A percentile compares a stretch with the other conserved stretches of the same genome.
These are phyloP conservation scores for Apotomis turbidana DNA, from an alignment of 2,888 invertebrate genomes.

Conservation along the genomic window DNA sequence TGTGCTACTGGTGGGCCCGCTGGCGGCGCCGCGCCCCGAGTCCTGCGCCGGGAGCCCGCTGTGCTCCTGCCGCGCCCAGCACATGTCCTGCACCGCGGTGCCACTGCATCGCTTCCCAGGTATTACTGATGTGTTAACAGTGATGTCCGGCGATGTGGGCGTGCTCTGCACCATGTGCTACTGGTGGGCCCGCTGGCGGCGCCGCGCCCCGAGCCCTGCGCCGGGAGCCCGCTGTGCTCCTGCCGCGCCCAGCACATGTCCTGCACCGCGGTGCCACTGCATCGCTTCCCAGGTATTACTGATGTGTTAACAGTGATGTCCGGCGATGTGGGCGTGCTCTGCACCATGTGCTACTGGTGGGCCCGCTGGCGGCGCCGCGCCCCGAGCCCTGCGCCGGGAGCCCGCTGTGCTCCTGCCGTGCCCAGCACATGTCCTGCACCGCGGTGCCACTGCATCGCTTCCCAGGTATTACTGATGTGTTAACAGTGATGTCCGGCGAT, in stretches of 20 bases:
- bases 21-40: slow-evolving; percentile 62
- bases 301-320: slow-evolving; percentile 68
- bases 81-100: slow-evolving; percentile 88
- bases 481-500: slow-evolving; percentile 76
- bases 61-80: slow-evolving; percentile 87
- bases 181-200: slow-evolving; percentile 58
- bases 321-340: slow-evolving; percentile 71
- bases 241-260: slow-evolving; percentile 88
- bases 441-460: slow-evolving; percentile 89
- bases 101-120: slow-evolving; percentile 90
- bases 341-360: slow-evolving; percentile 57
- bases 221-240: slow-evolving; percentile 88
- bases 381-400: slow-evolving; percentile 86
- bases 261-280: slow-evolving; percentile 89
- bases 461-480: slow-evolving; percentile 81
- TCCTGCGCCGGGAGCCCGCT: slow-evolving; percentile 88
- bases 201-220: slow-evolving; percentile 80
- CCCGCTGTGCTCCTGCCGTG: slow-evolving; percentile 88
- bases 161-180: slow-evolving; percentile 58
- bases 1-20: slow-evolving; percentile 57
- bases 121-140: slow-evolving; percentile 61
- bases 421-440: slow-evolving; percentile 87
- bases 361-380: slow-evolving; percentile 47
- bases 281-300: slow-evolving; percentile 86
- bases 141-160: slow-evolving; percentile 76